Conservation (phyloP, 1,140 invertebrate species). For the Pissodes strobi region DNA sequence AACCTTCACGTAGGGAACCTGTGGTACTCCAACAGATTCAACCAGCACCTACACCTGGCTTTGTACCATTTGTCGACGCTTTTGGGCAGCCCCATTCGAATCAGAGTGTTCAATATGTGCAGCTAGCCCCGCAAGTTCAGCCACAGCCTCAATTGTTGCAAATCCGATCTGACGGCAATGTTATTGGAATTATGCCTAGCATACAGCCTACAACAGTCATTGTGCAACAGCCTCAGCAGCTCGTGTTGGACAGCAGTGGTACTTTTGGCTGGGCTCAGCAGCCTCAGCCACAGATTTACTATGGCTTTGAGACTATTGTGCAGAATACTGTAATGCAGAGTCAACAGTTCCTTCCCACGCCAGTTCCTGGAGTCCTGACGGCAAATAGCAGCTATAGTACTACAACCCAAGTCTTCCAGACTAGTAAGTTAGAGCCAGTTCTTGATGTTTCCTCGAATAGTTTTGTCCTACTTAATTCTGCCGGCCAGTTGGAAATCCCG, state of each 20-base stretch:
- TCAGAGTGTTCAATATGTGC: slow-evolving; percentile 72
- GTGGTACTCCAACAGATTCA: slow-evolving; percentile 30
- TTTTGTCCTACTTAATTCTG: slow-evolving; percentile 70
- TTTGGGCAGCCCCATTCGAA: slow-evolving; percentile 68
- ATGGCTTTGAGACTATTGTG: slow-evolving; percentile 80
- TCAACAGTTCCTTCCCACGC: slow-evolving; percentile 77
- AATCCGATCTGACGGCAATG: slow-evolving; percentile 62
- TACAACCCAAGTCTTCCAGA: slow-evolving; percentile 81
- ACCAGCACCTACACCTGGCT: slow-evolving; percentile 56
- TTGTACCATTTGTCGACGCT: slow-evolving; percentile 72
- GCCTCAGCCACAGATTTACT: slow-evolving; percentile 71
- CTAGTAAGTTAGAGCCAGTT: slow-evolving; percentile 79
- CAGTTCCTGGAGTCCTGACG: slow-evolving; percentile 74
- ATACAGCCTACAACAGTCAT: slow-evolving; percentile 61
- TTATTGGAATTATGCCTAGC: slow-evolving; percentile 68
- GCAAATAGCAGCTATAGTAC: slow-evolving; percentile 78
- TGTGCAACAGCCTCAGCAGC: slow-evolving; percentile 50
- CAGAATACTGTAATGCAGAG: slow-evolving; percentile 85
- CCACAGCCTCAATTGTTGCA: slow-evolving; percentile 53
- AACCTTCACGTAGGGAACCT: slow-evolving; percentile 18
- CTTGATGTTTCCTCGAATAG: slow-evolving; percentile 69
- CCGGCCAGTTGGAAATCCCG: slow-evolving; percentile 45
- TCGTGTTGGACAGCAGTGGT: slow-evolving; percentile 52
- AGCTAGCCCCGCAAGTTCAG: slow-evolving; percentile 62
- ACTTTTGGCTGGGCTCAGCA: slow-evolving; percentile 51